Evolutionary conservation across 1,140 invertebrate species (phyloP).

Genomic region (Drosophila chauvacae): DNA sequence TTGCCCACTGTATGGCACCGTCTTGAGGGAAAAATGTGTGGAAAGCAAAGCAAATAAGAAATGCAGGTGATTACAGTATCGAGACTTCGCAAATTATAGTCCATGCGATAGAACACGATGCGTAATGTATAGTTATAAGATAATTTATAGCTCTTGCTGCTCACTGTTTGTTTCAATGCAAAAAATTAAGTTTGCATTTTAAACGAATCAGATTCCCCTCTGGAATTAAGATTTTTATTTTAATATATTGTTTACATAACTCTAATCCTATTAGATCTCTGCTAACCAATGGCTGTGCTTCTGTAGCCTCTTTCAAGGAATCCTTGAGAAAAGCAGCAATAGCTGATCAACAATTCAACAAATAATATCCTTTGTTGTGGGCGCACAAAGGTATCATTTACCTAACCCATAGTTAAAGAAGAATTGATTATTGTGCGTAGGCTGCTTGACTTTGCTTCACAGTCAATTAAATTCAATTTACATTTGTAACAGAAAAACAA

Average conservation of each 20-base stretch:
- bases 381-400: neutral
- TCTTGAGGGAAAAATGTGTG: slow-evolving; percentile 10
- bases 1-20: slow-evolving; percentile 50
- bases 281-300: neutral
- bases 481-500: neutral
- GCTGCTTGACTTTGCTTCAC: slow-evolving; percentile 5
- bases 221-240: neutral
- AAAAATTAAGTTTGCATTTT: neutral
- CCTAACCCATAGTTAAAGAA: slow-evolving; percentile 1
- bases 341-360: slow-evolving; percentile 2
- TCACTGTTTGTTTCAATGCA: neutral
- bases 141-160: slow-evolving; percentile 2
- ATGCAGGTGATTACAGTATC: slow-evolving; percentile 33
- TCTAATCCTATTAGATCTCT: neutral
- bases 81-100: slow-evolving; percentile 13
- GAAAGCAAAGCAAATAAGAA: slow-evolving; percentile 37
- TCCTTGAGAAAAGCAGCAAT: neutral
- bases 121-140: neutral
- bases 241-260: neutral
- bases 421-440: slow-evolving; percentile 24
- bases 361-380: slow-evolving; percentile 8
- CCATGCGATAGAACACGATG: neutral
- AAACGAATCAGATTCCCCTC: neutral
- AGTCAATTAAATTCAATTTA: slow-evolving; percentile 10
- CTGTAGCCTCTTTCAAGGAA: neutral